Percentiles rank a stretch among this genome's conserved stretches.
Evolutionary conservation across 2,797 vertebrate species (phyloP).

Genomic region (Calcarius lapponicus): DNA sequence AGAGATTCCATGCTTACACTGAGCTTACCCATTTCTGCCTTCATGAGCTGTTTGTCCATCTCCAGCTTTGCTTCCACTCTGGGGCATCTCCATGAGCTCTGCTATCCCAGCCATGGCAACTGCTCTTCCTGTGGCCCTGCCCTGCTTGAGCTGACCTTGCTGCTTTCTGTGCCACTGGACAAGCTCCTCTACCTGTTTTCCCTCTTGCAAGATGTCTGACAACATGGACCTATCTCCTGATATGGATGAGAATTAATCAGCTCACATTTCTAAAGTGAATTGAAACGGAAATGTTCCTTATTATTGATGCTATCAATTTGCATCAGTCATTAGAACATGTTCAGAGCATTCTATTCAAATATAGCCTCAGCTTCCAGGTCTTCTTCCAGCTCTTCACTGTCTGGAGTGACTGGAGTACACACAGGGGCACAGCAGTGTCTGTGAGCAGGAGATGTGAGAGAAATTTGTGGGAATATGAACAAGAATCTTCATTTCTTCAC

Average conservation of each 20-base stretch:
- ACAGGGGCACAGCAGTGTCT: neutral
- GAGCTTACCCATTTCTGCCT: slow-evolving; percentile 75
- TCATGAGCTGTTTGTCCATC: slow-evolving; percentile 76
- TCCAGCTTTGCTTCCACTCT: slow-evolving; percentile 81
- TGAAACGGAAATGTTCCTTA: neutral
- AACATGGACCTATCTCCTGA: neutral
- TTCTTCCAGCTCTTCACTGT: slow-evolving; percentile 62
- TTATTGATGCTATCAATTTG: neutral
- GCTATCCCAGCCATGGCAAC: slow-evolving; percentile 72
- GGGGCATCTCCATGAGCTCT: slow-evolving; percentile 79
- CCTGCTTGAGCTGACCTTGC: neutral
- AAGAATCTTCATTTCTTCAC: neutral
- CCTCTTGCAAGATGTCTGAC: neutral
- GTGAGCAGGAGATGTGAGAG: neutral
- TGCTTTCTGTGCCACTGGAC: neutral
- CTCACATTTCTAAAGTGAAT: neutral
- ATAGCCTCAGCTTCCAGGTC: slow-evolving; percentile 50
- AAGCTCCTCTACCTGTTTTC: neutral
- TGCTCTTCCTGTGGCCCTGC: slow-evolving; percentile 63
- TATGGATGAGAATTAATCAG: neutral
- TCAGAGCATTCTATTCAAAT: neutral
- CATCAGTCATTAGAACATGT: neutral
- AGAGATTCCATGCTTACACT: slow-evolving; percentile 59
- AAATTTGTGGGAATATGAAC: neutral
- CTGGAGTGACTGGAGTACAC: neutral